These are phyloP conservation scores for Amphimallon solstitiale DNA, from an alignment of 2,888 invertebrate species.

Conservation along the genomic window DNA sequence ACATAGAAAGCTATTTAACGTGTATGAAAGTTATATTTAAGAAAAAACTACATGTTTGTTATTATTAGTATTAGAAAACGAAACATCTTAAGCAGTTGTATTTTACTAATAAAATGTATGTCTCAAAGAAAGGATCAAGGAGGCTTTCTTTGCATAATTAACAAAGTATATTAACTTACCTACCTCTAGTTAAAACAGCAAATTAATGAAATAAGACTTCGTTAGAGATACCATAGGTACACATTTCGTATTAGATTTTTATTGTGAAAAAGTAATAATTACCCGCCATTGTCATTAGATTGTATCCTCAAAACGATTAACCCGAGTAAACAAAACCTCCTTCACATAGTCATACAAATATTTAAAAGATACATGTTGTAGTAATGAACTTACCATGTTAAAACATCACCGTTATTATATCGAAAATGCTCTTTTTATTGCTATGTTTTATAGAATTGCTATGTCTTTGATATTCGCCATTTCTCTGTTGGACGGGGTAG, in stretches of 20 bases:
- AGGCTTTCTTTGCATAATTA: not conserved
- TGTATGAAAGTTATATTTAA: too few species aligned
- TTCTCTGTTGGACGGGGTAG: conserved; percentile 43
- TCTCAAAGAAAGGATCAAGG: too few species aligned
- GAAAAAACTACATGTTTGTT: too few species aligned
- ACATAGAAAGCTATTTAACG: too few species aligned
- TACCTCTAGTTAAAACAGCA: too few species aligned
- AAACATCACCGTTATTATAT: conserved; percentile 6
- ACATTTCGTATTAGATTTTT: not conserved
- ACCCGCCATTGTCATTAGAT: conserved; percentile 41
- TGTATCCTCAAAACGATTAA: conserved; percentile 24
- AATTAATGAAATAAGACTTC: too few species aligned
- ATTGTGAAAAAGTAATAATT: conserved; percentile 34
- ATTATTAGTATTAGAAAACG: too few species aligned
- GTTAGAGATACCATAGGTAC: too few species aligned
- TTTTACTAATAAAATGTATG: too few species aligned
- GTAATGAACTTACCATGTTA: conserved; percentile 19
- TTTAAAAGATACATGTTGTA: not conserved
- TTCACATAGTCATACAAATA: conserved; percentile 5
- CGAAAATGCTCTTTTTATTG: conserved; percentile 22
- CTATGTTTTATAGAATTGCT: conserved; percentile 43
- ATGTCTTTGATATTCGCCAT: conserved; percentile 47
- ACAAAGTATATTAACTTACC: not conserved
- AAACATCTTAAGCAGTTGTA: too few species aligned
- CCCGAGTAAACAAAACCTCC: conserved; percentile 14